Evolutionary conservation across 2,888 invertebrate genomes (phyloP).

Genomic region (Coenonympha arcania): DNA sequence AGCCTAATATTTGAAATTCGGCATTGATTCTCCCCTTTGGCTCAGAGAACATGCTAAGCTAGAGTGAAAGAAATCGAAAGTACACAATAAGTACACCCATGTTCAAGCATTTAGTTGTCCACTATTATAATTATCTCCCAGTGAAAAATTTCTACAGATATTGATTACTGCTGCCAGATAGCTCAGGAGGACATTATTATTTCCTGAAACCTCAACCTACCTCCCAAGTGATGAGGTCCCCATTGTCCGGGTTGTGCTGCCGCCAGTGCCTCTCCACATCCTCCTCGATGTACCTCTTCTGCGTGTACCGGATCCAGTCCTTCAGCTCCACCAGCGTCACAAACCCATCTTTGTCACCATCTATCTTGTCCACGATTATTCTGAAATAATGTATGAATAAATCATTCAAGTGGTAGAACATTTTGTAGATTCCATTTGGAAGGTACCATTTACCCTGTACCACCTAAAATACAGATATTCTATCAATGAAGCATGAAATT

Average conservation of each 20-base stretch:
- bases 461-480: too few relatives aligned
- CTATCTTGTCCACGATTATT: slow-evolving; percentile 94
- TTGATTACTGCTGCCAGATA: too few relatives aligned
- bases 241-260: slow-evolving; percentile 86
- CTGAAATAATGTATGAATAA: slow-evolving; percentile 63
- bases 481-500: too few relatives aligned
- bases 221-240: slow-evolving; percentile 86
- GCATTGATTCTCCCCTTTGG: too few relatives aligned
- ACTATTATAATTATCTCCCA: too few relatives aligned
- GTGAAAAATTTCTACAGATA: too few relatives aligned
- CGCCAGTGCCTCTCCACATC: slow-evolving; percentile 96
- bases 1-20: background rate
- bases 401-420: background rate
- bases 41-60: too few relatives aligned
- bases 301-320: slow-evolving; percentile 96
- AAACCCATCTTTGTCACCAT: slow-evolving; percentile 86
- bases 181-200: too few relatives aligned
- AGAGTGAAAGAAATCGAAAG: too few relatives aligned
- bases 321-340: slow-evolving; percentile 91
- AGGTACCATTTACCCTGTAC: too few relatives aligned
- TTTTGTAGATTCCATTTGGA: background rate
- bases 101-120: too few relatives aligned
- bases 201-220: slow-evolving; percentile 49
- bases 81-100: too few relatives aligned
- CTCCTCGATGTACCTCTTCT: slow-evolving; percentile 91